A percentile compares a stretch with the other conserved stretches of the same genome.
phyloP scores from a whole-genome alignment of 2,113 vertebrate genomes.

The Chaetops frenatus region DNA sequence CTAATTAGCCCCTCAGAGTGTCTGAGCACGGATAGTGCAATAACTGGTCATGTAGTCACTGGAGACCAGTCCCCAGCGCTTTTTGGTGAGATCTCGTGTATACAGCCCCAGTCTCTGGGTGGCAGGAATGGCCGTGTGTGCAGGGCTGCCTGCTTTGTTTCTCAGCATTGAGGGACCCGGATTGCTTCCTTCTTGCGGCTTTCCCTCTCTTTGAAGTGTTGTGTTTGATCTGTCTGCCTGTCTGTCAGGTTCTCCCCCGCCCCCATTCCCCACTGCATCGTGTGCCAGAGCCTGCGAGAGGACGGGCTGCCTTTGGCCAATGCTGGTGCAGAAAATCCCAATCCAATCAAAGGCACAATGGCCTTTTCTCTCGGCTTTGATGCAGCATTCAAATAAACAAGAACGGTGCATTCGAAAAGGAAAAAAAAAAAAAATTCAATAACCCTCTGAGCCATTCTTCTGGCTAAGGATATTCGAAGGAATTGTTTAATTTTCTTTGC shows the following conservation, averaged over 20 bases:
- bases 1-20: constrained; percentile 99
- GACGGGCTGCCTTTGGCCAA: not conserved
- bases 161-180: constrained; percentile 58
- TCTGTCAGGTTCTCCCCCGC: constrained; percentile 65
- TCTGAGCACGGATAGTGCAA: constrained; percentile 81
- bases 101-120: constrained; percentile 68
- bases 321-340: not conserved
- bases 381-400: constrained; percentile 45
- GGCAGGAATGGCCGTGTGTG: constrained; percentile 72
- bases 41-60: constrained; percentile 81
- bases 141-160: constrained; percentile 72
- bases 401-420: not conserved
- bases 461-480: constrained; percentile 29
- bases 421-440: not conserved
- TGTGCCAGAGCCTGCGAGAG: not conserved
- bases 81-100: constrained; percentile 68
- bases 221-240: constrained; percentile 80
- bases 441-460: constrained; percentile 32
- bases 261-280: not conserved
- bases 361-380: constrained; percentile 8
- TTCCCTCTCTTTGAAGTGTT: constrained; percentile 78
- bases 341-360: not conserved
- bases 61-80: constrained; percentile 66
- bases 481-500: constrained; percentile 44
- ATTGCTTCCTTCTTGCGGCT: constrained; percentile 67